These are phyloP conservation scores for Spea multiplicata DNA, from an alignment of 2,113 vertebrate species.

Conservation along the genomic window DNA sequence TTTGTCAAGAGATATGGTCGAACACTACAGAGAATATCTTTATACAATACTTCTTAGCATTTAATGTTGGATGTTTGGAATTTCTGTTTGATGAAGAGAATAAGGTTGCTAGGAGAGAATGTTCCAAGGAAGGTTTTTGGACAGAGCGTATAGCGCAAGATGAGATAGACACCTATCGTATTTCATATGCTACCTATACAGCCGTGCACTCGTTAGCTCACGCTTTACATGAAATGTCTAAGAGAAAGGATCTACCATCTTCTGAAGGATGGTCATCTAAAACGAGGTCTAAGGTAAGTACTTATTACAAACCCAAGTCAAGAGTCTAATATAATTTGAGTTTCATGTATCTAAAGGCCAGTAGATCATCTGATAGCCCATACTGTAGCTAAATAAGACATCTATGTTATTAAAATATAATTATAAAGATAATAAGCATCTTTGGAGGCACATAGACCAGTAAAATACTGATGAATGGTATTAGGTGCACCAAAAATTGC, in stretches of 20 bases:
- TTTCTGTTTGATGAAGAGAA: not conserved
- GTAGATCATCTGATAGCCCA: no score
- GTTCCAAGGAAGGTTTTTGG: not conserved
- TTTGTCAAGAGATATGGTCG: not conserved
- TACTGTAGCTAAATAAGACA: no score
- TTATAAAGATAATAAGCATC: no score
- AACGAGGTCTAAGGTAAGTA: conserved; percentile 12
- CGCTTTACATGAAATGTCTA: conserved; percentile 23
- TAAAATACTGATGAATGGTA: no score
- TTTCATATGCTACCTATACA: conserved; percentile 25
- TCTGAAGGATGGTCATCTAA: not conserved
- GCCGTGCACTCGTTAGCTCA: conserved; percentile 21
- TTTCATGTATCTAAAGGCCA: no score
- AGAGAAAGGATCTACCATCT: conserved; percentile 3
- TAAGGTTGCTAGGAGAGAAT: conserved; percentile 14
- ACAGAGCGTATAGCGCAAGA: conserved; percentile 16
- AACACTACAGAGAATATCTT: not conserved
- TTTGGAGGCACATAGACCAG: no score
- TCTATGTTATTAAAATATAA: no score
- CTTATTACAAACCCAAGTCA: conserved; percentile 1
- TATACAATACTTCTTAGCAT: not conserved
- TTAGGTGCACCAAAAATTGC: no score
- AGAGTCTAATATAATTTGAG: conserved; percentile 1
- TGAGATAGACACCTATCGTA: conserved; percentile 25
- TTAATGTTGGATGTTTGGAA: not conserved